Evolutionary conservation across 2,113 vertebrate genomes (phyloP).

Genomic region (Neomonachus schauinslandi): DNA sequence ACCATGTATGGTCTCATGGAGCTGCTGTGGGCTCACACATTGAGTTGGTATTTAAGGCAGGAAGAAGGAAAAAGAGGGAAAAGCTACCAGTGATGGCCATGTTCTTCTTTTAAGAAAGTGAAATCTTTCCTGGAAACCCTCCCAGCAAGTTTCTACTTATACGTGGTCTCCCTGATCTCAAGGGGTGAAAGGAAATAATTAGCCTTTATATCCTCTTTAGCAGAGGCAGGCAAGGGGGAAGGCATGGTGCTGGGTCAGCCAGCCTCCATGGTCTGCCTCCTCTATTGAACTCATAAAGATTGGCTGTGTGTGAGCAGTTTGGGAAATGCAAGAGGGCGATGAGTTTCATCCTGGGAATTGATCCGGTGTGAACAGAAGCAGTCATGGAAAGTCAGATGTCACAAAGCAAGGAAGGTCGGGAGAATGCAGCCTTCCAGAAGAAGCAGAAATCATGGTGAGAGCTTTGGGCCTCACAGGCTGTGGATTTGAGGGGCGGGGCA

Average conservation of each 20-base stretch:
- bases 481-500: neutral
- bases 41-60: neutral
- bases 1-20: neutral
- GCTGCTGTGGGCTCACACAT: neutral
- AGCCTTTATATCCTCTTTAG: neutral
- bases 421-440: neutral
- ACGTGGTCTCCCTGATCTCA: neutral
- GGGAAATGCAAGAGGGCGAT: neutral
- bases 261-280: accelerated
- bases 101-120: neutral
- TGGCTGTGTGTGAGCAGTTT: neutral
- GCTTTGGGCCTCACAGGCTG: neutral
- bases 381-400: neutral
- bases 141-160: neutral
- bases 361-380: neutral
- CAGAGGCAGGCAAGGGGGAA: neutral
- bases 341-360: neutral
- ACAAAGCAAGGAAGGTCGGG: neutral
- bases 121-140: neutral
- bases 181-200: neutral
- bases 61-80: neutral
- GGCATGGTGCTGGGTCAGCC: neutral
- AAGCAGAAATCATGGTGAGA: neutral
- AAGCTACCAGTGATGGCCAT: neutral
- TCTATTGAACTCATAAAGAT: accelerated